Evolutionary conservation across 2,797 vertebrate genomes (phyloP), one percentile per base, ranked within the genome.

Genomic region (Tinamus major): DNA sequence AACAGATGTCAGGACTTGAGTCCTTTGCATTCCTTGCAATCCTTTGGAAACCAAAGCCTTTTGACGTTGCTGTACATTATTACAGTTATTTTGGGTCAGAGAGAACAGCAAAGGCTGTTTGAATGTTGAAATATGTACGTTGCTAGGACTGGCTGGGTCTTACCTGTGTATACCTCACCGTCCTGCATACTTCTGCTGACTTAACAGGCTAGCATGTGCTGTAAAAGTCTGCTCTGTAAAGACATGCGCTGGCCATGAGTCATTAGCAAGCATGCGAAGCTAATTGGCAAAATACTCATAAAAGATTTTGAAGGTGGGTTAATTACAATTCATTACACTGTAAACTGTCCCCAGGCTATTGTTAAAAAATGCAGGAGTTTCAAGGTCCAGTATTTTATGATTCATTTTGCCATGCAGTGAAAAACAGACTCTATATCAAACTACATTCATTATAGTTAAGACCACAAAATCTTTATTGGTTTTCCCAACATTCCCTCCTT

Each of bases 251-350:
- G 79, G 96, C 97, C 96, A 96, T 98, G 98, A 98, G 97, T 98
- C 97, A 98, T 98, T 98, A 98, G 97, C 96, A 97, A 97, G 97
- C 97, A 98, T 97, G 95, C 97, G 81, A 97, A 97, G 97, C 98
- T 98, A 98, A 98, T 98, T 98, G 98, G 97, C 97, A 98, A 97
- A 98, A 97, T 96, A 97, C 97, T 97, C 97, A 97, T 98, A 98
- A 98, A 98, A 97, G 96, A 97, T 97, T 98, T 98, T 98, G 97
- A 98, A 98, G 97, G 97, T 98, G 97, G 98, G 97, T 98, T 98
- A 98, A 98, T 98, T 98, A 98, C 97, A 97, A 98, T 98, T 98
- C 97, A 98, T 98, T 98, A 98, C 96, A 97, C 96, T 62, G 96
- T 97, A 98, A 98, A 98, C 97, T 97, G 95, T 98, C 98, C 97